phyloP scores from a whole-genome alignment of 2,888 invertebrate genomes.

The Volucella inflata region DNA sequence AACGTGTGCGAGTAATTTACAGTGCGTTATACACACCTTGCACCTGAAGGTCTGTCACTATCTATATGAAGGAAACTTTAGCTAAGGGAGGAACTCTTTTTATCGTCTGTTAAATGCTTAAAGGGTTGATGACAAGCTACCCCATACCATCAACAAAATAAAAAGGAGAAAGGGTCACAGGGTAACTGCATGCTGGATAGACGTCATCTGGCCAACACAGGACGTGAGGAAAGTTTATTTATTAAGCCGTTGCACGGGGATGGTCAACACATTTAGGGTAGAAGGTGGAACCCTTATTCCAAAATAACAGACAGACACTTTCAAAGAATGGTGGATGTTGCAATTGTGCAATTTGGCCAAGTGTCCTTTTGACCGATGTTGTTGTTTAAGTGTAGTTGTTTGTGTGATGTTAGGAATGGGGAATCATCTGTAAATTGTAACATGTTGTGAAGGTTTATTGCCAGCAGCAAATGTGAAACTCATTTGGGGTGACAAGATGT shows the following conservation, averaged over 20 bases:
- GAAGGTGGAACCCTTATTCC: conserved; percentile 23
- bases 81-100: background rate
- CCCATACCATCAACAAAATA: conserved; percentile 1
- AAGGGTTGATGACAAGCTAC: conserved; percentile 67
- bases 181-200: conserved; percentile 22
- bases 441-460: conserved; percentile 68
- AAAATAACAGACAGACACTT: conserved; percentile 16
- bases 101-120: conserved; percentile 6
- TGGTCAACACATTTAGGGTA: conserved; percentile 1
- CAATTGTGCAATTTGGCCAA: conserved; percentile 65
- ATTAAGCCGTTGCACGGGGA: conserved; percentile 38
- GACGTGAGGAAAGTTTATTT: conserved; percentile 65
- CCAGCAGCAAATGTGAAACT: conserved; percentile 32
- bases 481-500: conserved; percentile 51
- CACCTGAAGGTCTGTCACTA: conserved; percentile 73
- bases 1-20: conserved; percentile 72
- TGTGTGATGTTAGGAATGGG: conserved; percentile 18
- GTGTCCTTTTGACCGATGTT: conserved; percentile 56
- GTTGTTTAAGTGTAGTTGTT: conserved; percentile 40
- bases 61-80: conserved; percentile 43
- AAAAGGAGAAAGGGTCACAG: too few species aligned
- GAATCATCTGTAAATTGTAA: conserved; percentile 62
- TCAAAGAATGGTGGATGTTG: conserved; percentile 26
- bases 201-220: conserved; percentile 71
- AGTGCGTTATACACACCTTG: conserved; percentile 73